These are phyloP conservation scores for Gandaritis pyraliata DNA, from an alignment of 2,888 invertebrate genomes.

Conservation along the genomic window DNA sequence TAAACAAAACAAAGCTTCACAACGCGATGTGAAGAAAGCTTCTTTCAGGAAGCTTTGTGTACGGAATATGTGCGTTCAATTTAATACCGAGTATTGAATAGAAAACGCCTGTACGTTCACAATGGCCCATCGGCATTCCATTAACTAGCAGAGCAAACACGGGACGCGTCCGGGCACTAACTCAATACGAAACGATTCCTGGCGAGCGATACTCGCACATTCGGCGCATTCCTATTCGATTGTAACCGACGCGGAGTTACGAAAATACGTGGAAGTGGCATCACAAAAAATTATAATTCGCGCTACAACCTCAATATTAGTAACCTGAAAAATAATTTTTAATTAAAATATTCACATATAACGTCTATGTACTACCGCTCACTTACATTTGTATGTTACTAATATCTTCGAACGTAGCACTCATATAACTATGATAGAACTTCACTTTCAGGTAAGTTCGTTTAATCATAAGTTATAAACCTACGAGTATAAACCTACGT, in stretches of 20 bases:
- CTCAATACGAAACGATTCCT: conserved; percentile 73
- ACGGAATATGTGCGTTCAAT: conserved; percentile 58
- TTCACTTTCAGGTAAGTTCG: too few relatives aligned
- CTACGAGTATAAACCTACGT: too few relatives aligned
- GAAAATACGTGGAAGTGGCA: conserved; percentile 28
- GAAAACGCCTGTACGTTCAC: conserved; percentile 72
- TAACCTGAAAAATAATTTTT: too few relatives aligned
- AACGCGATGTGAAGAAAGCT: conserved; percentile 18
- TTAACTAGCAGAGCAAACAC: conserved; percentile 79
- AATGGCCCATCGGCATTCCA: conserved; percentile 79
- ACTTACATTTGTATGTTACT: too few relatives aligned
- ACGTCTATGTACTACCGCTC: too few relatives aligned
- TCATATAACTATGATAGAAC: too few relatives aligned
- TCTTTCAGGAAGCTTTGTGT: conserved; percentile 59
- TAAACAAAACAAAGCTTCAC: conserved; percentile 1
- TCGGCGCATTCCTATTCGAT: conserved; percentile 64
- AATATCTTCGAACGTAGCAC: too few relatives aligned
- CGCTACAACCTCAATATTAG: too few relatives aligned
- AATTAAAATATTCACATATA: too few relatives aligned
- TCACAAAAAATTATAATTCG: background rate
- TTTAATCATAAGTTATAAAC: too few relatives aligned
- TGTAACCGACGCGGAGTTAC: conserved; percentile 49
- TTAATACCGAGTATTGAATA: conserved; percentile 73
- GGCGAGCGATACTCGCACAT: conserved; percentile 68
- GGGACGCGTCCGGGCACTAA: conserved; percentile 71